Evolutionary conservation across 2,113 vertebrate genomes (phyloP).

Genomic region (Rutilus rutilus): DNA sequence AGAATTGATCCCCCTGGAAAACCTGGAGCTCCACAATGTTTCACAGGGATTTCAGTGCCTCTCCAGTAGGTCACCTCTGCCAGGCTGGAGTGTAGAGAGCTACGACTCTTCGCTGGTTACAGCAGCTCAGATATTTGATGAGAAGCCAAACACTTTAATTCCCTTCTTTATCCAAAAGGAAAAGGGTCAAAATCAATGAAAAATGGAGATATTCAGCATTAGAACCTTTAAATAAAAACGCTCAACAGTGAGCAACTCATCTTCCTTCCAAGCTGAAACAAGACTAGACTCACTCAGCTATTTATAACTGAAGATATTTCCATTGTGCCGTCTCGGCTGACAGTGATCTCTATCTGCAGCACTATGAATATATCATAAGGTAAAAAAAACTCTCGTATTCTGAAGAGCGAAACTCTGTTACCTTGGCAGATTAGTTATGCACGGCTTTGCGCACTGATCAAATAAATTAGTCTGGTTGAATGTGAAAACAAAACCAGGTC

Average conservation of each 20-base stretch:
- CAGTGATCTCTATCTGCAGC: slow-evolving; percentile 28
- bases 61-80: slow-evolving; percentile 14
- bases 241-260: not conserved
- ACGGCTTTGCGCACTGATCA: slow-evolving; percentile 10
- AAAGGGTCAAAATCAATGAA: not conserved
- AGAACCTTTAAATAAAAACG: slow-evolving; percentile 1
- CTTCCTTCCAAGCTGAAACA: slow-evolving; percentile 3
- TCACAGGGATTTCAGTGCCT: not conserved
- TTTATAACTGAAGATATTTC: slow-evolving; percentile 42
- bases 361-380: slow-evolving; percentile 56
- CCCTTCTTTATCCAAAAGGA: not conserved
- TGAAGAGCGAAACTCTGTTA: slow-evolving; percentile 44
- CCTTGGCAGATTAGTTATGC: slow-evolving; percentile 9
- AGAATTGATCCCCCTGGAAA: not conserved
- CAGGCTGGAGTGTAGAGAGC: not conserved
- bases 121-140: not conserved
- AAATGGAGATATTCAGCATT: not conserved
- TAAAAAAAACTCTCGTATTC: slow-evolving; percentile 25
- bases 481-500: slow-evolving; percentile 16
- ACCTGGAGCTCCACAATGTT: not conserved
- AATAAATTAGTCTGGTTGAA: slow-evolving; percentile 33
- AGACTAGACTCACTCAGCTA: slow-evolving; percentile 25
- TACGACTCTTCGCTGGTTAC: not conserved
- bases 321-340: slow-evolving; percentile 22
- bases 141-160: not conserved